Base-by-base conservation (phyloP, 2,888 invertebrate species). In the Melangyna quadrimaculata region DNA sequence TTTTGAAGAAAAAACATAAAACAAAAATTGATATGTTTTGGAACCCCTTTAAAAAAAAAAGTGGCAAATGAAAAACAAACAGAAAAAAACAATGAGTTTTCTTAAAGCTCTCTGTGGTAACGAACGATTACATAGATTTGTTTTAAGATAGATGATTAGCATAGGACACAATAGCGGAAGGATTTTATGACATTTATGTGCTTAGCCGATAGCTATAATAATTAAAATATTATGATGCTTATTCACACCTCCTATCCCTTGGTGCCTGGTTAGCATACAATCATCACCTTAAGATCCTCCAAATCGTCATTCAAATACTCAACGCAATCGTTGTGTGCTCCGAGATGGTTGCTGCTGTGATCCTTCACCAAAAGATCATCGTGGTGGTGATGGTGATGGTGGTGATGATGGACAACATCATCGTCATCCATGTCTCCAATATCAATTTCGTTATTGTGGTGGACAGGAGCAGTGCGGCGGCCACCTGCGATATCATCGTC, bases 251-350 rank as follows among this genome's bases (percentile, higher is more conserved):
- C 40, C 59, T 77, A 78, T 69, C 22, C 55, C 65, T 65, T 65
- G 17, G 10, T 55, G 32, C 40, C 17, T 70, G 75, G 87, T 77
- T 81, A 90, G 75, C 88, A 89, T 37, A 88, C 88, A 57, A 87
- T 89, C 89, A 88, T 90, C 37, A 89, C 89, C 70, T 89, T 89
- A 17, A 88, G 70, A 61, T 89, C 84, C 22, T 90, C 89, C 9
- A 88, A 69, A 19, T 88, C 88, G 12, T 88, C 88, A 70, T 88
- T 89, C 32, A 90, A 78, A 69, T 89, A 90, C 48, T 90, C 89
- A 17, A 89, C 88, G 43, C 88, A 89, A 45, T 89, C 89, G 22
- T 78, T 82, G n/a, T 87, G 82, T 29, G 35, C 43, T 51, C 43
- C 43, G 12, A 78, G 24, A 57, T 86, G 81, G 19, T 51, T 86